phyloP scores from a whole-genome alignment of 37 sponge, comb jelly and placozoan species.

The Oopsacas minuta region DNA sequence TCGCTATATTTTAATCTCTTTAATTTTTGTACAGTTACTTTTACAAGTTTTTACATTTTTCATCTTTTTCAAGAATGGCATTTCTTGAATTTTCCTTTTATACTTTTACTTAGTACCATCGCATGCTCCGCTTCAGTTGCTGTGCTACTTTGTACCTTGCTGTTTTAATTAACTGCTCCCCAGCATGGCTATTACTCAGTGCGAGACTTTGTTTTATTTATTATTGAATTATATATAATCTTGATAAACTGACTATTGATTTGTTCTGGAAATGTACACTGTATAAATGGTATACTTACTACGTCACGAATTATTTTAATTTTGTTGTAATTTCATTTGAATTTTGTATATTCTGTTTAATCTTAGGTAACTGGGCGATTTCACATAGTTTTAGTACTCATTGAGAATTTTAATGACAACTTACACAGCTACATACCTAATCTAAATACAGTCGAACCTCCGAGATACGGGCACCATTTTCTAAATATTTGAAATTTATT shows the following conservation, averaged over 20 bases:
- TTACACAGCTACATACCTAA: too few species aligned
- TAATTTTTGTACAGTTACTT: conserved; percentile 12
- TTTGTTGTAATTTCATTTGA: too few species aligned
- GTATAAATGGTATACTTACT: background rate
- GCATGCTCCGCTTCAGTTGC: background rate
- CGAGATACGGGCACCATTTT: too few species aligned
- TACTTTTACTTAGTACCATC: conserved; percentile 10
- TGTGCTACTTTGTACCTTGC: conserved; percentile 1
- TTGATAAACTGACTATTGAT: background rate
- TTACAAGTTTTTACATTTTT: conserved; percentile 9
- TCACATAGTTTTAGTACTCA: too few species aligned
- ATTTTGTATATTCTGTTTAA: too few species aligned
- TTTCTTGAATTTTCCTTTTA: background rate
- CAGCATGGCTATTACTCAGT: background rate
- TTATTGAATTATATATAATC: conserved; percentile 17
- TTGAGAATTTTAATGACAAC: too few species aligned
- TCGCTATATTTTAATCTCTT: conserved; percentile 16
- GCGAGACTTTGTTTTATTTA: background rate
- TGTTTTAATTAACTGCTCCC: background rate
- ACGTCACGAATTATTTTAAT: too few species aligned
- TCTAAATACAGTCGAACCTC: too few species aligned
- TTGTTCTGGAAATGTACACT: background rate
- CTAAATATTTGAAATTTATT: too few species aligned
- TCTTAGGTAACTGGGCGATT: too few species aligned
- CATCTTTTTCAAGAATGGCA: background rate